phyloP scores from a whole-genome alignment of 1,140 invertebrate genomes.

The Bombus superbus region DNA sequence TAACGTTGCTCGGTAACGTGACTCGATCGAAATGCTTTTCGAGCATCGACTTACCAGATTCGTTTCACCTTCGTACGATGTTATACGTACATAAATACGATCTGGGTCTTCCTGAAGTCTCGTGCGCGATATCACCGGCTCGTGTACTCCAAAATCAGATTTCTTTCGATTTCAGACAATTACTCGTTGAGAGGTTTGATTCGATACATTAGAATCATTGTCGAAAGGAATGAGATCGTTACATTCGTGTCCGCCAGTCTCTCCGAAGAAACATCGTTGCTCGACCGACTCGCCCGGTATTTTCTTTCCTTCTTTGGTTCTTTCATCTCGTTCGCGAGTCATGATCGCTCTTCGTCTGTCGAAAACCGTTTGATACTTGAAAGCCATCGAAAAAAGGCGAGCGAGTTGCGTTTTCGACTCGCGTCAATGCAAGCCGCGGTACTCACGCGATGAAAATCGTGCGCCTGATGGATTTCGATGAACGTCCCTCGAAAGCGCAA shows the following conservation, averaged over 20 bases:
- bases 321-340: conserved; percentile 7
- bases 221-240: background rate
- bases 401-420: conserved; percentile 7
- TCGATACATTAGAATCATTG: background rate
- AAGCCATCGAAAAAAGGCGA: background rate
- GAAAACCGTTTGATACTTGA: conserved; percentile 37
- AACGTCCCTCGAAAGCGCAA: conserved; percentile 33
- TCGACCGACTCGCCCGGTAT: conserved; percentile 6
- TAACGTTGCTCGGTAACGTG: conserved; percentile 55
- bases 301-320: background rate
- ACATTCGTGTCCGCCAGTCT: background rate
- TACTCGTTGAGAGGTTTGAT: background rate
- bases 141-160: background rate
- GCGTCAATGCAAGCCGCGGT: background rate
- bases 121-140: background rate
- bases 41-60: conserved; percentile 43
- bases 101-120: background rate
- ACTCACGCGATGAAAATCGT: conserved; percentile 24
- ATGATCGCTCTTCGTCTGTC: background rate
- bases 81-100: background rate
- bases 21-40: conserved; percentile 51
- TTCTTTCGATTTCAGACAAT: background rate
- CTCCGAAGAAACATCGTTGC: background rate
- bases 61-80: background rate
- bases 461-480: conserved; percentile 27